A percentile compares a stretch with the other conserved stretches of the same genome.
These are phyloP conservation scores for Tringa solitaria DNA, from an alignment of 2,113 vertebrate genomes.

Conservation along the genomic window DNA sequence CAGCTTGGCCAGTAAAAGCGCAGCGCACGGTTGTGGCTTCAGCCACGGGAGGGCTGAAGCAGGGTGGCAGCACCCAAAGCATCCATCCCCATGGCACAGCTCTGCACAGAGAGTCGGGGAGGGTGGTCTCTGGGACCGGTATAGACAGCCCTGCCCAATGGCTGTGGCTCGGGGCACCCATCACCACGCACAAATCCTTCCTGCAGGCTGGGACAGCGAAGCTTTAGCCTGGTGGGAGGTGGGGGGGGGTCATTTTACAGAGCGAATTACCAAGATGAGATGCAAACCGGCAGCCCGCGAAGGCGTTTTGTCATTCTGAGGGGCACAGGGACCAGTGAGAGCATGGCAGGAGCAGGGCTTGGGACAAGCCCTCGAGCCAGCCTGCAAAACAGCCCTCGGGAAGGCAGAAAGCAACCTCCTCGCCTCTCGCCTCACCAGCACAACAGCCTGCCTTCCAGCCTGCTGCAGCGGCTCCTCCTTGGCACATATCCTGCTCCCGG, in stretches of 20 bases:
- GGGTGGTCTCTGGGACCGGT: fast-evolving
- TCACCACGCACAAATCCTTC: slow-evolving; percentile 1
- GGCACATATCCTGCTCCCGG: neutral
- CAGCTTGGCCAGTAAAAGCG: neutral
- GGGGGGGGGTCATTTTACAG: neutral
- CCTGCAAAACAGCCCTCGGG: neutral
- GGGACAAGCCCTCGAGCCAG: fast-evolving
- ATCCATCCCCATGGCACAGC: fast-evolving
- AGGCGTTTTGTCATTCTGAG: neutral
- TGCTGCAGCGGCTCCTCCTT: neutral
- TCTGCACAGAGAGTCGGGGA: fast-evolving
- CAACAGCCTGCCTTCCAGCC: neutral
- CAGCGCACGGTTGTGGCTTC: neutral
- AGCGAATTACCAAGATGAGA: neutral
- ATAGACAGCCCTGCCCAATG: fast-evolving
- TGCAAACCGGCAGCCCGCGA: neutral
- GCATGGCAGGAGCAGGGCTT: neutral
- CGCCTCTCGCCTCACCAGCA: neutral
- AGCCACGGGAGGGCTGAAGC: neutral
- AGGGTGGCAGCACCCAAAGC: neutral
- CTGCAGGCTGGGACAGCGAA: neutral
- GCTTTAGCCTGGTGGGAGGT: neutral
- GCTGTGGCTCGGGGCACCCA: fast-evolving
- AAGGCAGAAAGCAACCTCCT: neutral
- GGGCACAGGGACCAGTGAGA: neutral